phyloP scores from a whole-genome alignment of 2,113 vertebrate genomes.

The Pseudorhombus dupliciocellatus region DNA sequence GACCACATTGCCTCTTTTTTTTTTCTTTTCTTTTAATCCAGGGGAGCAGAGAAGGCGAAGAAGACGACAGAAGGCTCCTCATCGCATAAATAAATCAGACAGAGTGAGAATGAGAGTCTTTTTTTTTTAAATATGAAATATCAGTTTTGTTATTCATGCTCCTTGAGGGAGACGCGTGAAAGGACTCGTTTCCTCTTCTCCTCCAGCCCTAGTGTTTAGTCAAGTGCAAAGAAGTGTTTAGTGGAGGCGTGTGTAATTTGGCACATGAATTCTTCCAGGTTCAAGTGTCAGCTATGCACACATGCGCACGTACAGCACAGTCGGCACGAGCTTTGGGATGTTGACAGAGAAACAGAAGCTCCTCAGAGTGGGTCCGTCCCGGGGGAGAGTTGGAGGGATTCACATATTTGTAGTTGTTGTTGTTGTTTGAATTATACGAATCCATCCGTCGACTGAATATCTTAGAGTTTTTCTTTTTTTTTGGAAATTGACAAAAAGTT shows the following conservation, averaged over 20 bases:
- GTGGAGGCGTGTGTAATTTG: slow-evolving; percentile 69
- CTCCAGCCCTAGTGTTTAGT: slow-evolving; percentile 72
- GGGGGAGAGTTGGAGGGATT: slow-evolving; percentile 18
- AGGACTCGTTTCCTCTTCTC: slow-evolving; percentile 55
- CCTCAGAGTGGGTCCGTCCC: slow-evolving; percentile 35
- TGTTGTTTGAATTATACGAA: slow-evolving; percentile 52
- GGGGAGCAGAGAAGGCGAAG: slow-evolving; percentile 37
- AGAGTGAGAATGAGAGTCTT: slow-evolving; percentile 38
- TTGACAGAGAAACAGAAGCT: slow-evolving; percentile 45
- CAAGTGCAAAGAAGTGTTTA: slow-evolving; percentile 72
- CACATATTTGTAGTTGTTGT: slow-evolving; percentile 21
- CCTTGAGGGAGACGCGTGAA: slow-evolving; percentile 56
- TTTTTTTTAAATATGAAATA: slow-evolving; percentile 26
- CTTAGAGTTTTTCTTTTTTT: slow-evolving; percentile 51
- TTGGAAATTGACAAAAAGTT: slow-evolving; percentile 77
- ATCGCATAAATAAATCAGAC: slow-evolving; percentile 61
- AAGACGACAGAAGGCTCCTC: slow-evolving; percentile 36
- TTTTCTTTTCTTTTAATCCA: slow-evolving; percentile 23
- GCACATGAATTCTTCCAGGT: slow-evolving; percentile 54
- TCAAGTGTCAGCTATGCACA: slow-evolving; percentile 60
- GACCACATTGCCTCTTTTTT: slow-evolving; percentile 8
- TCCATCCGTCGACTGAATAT: slow-evolving; percentile 48
- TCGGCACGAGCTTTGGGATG: slow-evolving; percentile 61
- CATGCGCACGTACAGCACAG: slow-evolving; percentile 60
- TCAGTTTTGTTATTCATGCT: slow-evolving; percentile 37